phyloP scores from a whole-genome alignment of 2,113 vertebrate genomes.

The Ictidomys tridecemlineatus region DNA sequence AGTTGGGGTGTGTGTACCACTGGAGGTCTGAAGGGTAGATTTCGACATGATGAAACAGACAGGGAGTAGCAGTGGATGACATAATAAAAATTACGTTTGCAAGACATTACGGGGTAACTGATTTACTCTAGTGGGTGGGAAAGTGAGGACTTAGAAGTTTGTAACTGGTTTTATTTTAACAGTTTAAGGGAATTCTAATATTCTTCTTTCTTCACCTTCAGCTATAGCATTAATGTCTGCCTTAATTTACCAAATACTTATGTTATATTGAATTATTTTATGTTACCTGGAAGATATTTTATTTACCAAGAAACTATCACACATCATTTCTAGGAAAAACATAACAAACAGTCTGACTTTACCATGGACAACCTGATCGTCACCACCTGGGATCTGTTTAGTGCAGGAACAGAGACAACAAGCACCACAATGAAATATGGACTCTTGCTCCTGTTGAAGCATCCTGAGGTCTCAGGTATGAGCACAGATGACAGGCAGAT shows the following conservation, averaged over 20 bases:
- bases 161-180: neutral
- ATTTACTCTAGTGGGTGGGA: neutral
- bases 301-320: neutral
- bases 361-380: conserved; percentile 68
- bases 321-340: conserved; percentile 81
- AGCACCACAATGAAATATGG: conserved; percentile 83
- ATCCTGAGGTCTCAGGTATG: conserved; percentile 86
- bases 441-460: conserved; percentile 85
- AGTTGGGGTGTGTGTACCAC: no score
- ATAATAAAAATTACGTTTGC: neutral
- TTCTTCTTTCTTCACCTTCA: neutral
- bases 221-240: neutral
- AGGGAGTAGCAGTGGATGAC: neutral
- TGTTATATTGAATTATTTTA: neutral
- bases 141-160: neutral
- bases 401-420: conserved; percentile 84
- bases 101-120: neutral
- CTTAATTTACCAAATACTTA: neutral
- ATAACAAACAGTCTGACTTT: conserved; percentile 78
- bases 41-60: neutral
- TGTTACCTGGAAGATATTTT: neutral
- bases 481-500: neutral
- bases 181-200: neutral
- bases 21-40: no score
- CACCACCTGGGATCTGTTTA: conserved; percentile 79